Conservation (phyloP, 2,113 vertebrate species). For the Pagrus major region DNA sequence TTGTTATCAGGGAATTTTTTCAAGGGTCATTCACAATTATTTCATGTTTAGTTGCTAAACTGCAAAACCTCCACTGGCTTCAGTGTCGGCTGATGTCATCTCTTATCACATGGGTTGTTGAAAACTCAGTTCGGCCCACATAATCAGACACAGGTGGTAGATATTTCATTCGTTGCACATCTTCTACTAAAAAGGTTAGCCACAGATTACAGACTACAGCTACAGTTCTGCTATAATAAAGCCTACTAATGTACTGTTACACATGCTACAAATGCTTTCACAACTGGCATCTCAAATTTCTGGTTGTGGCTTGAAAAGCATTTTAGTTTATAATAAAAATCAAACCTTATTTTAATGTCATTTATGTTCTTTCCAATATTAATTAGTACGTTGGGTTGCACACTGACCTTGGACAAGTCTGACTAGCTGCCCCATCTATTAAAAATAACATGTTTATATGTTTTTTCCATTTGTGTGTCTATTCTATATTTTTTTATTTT, state of each 20-base stretch:
- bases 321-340: not conserved
- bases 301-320: not conserved
- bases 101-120: not conserved
- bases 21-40: no score
- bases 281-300: not conserved
- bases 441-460: no score
- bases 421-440: no score
- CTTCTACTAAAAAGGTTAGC: not conserved
- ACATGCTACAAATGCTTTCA: not conserved
- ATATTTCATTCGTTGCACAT: not conserved
- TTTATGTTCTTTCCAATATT: not conserved
- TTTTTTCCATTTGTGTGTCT: no score
- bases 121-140: not conserved
- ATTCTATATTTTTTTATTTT: no score
- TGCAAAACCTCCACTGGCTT: not conserved
- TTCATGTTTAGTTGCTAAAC: not conserved
- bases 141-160: not conserved
- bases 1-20: no score
- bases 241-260: not conserved
- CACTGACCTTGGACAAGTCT: no score
- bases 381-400: no score
- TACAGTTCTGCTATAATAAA: not conserved
- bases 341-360: not conserved
- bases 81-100: not conserved
- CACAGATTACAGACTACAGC: not conserved